phyloP scores from a whole-genome alignment of 2,113 vertebrate species.

The Archocentrus centrarchus region DNA sequence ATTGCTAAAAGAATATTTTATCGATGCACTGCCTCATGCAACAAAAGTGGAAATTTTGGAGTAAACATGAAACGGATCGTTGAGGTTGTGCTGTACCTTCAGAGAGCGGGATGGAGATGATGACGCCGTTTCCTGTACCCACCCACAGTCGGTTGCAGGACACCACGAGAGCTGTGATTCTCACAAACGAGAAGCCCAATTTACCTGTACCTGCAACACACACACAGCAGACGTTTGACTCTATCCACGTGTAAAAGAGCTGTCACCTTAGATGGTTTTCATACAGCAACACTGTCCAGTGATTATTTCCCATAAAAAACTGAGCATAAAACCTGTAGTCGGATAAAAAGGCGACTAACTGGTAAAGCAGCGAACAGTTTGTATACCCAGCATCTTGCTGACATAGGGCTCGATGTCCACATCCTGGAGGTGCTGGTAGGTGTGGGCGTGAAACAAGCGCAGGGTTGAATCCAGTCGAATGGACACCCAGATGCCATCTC shows the following conservation, averaged over 20 bases:
- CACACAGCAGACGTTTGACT: background rate
- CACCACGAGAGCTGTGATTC: constrained; percentile 95
- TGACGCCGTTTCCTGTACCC: constrained; percentile 96
- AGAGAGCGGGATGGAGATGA: constrained; percentile 97
- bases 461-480: constrained; percentile 97
- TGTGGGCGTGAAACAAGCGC: constrained; percentile 96
- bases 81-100: constrained; percentile 86
- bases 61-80: background rate
- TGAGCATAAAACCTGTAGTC: background rate
- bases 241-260: background rate
- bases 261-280: background rate
- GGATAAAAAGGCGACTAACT: background rate
- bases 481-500: constrained; percentile 99
- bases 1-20: background rate
- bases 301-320: background rate
- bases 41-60: background rate
- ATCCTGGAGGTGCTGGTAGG: constrained; percentile 96
- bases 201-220: constrained; percentile 91
- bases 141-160: constrained; percentile 97
- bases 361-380: background rate
- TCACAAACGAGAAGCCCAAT: constrained; percentile 97
- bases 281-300: background rate
- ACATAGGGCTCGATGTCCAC: constrained; percentile 99
- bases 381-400: constrained; percentile 98
- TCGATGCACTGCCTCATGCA: background rate